Evolutionary conservation across 1,140 invertebrate genomes (phyloP), one percentile per base, ranked within the genome.

Genomic region (Microplitis demolitor): DNA sequence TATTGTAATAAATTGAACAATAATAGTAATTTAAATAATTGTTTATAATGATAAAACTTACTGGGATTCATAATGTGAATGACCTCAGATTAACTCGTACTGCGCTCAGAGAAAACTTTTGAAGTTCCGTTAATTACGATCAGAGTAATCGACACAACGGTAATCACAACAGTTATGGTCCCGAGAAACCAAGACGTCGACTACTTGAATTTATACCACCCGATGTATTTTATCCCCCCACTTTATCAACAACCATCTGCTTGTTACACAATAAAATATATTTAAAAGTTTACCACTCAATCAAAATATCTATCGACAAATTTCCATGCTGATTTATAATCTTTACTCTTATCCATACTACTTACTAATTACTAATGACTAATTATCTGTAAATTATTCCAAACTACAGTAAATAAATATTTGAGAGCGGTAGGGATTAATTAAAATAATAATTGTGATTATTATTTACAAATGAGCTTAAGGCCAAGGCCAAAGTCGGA

Each of bases 91-190:
- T 60, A 60, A 39, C 14, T 62, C 13, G 34, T n/a, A 37, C 34
- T 34, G 39, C 8, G 39, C 39, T 45, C 39, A 3, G 8, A 62
- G 34, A 62, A 62, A 62, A 62, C 34, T 35, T 62, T 13, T 14
- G 0, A 62, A 39, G 60, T 62, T 62, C 60, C 60, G 60, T 62
- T 62, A 62, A 62, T 62, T 62, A 62, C 33, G 60, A 62, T 37
- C 33, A 62, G 34, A 62, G 60, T 13, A 62, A 62, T 37, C 60
- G 14, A 62, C 60, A 13, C 4, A 62, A 62, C 60, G 60, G 60
- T 62, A 62, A 62, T 62, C 60, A 3, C 33, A 39, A 34, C 60
- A 62, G 60, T 62, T 35, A 39, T 62, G 35, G 4, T 35, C 14
- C 33, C 60, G 11, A 34, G 33, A 6, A 4, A 35, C 4, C 34